Evolutionary conservation across 2,888 invertebrate genomes (phyloP), one percentile per base, ranked within the genome.

Genomic region (Andrena camellia): DNA sequence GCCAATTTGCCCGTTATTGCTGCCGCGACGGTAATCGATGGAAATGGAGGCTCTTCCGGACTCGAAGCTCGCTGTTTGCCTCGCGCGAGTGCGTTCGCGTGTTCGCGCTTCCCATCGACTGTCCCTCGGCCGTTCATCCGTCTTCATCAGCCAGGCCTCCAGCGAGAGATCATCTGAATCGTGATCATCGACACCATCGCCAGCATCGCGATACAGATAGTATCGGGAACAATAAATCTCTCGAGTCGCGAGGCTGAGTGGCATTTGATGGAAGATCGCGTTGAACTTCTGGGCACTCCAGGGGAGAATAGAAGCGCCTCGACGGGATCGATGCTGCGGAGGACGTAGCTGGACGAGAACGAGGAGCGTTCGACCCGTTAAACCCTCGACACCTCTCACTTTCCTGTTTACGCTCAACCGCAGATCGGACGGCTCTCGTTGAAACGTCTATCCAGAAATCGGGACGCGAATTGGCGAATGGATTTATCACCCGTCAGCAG

Each of bases 401-500:
- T 35, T 67, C 31, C 42, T 54, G 4, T 0, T 29, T 8, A 20
- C 63, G 50, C 4, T 10, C 7, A 63, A 20, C 17, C 0, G 20
- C n/a, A 26, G 31, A 76, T 48, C 8, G 7, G 42, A 10, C 17
- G 35, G 20, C 20, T 20, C 8, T 1, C 8, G 23, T 33, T 20
- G 20, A 66, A 35, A 57, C 17, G 48, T 31, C 74, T 48, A n/a
- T 31, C 48, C 17, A 17, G 57, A 59, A 63, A 71, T 64, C 35
- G 23, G 23, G 29, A 63, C 70, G 77, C 52, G 71, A 60, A 69
- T 54, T 42, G 35, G 57, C 23, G 70, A 70, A 54, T 31, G 70
- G 70, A 72, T 77, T 71, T 77, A 71, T 77, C 64, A 35, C 48
- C 33, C 54, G 77, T 59, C 77, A 64, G 23, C 29, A 10, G 54